Base-by-base conservation (phyloP, 2,113 vertebrate species). In the Hippocampus abdominalis region DNA sequence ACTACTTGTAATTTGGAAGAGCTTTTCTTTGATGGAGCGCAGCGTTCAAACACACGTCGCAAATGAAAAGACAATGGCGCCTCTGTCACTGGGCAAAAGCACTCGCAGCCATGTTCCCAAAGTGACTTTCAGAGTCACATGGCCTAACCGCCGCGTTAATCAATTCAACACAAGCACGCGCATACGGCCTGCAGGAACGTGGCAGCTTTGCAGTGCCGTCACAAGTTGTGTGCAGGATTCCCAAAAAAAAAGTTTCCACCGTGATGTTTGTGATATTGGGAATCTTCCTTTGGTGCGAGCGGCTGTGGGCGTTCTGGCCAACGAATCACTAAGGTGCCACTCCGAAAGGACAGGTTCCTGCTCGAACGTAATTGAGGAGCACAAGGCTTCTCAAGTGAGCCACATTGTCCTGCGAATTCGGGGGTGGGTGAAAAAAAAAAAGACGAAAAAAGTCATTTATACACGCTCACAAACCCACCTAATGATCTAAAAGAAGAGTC, bases 141-240 rank as follows among this genome's bases (percentile, higher is more conserved):
- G 85, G 49, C 36, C 8, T 11, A 25, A 81, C 79, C 56, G 0
- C 84, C 5, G 73, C 57, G 66, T 20, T 15, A 59, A 78, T 56
- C 13, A 62, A 68, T 64, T 51, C 1, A 8, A 53, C 53, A 16
- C 60, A 7, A 9, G 42, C 48, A 20, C 12, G 51, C 64, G 44
- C 36, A 56, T 23, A 57, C 44, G 3, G 74, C 81, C 80, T n/a
- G 36, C 12, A 70, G 84, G 79, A 44, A 64, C n/a, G 20, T 46
- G 59, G 21, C 15, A n/a, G 8, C 15, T 48, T 71, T 73, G 82
- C 74, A n/a, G 75, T n/a, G 51, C 68, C 36, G 69, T 86, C 86
- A 87, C 84, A 87, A 82, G 87, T 72, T 88, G 67, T 79, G 32
- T 25, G 20, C 15, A 54, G 18, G 21, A n/a, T 39, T 53, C 32